Evolutionary conservation across 1,140 invertebrate species (phyloP).

Genomic region (Patella vulgata): DNA sequence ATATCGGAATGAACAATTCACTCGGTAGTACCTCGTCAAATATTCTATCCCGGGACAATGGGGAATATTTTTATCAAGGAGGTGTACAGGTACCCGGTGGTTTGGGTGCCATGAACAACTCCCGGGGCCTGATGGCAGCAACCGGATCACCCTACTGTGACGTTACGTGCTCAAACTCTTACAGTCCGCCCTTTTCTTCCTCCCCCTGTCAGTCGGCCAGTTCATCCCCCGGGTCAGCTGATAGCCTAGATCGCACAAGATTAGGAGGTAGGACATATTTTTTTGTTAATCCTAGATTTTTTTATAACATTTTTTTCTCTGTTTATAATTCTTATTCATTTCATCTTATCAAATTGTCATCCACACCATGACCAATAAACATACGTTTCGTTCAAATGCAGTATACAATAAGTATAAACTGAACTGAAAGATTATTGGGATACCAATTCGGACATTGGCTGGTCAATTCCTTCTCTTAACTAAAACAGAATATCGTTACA

Average conservation of each 20-base stretch:
- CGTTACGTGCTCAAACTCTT: conserved; percentile 19
- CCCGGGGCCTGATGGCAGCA: not conserved
- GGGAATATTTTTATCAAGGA: conserved; percentile 30
- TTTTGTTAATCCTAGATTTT: too few relatives aligned
- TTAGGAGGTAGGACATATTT: too few relatives aligned
- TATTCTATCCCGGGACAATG: conserved; percentile 16
- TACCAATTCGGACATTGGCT: too few relatives aligned
- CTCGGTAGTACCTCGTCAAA: conserved; percentile 12
- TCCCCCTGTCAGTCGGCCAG: conserved; percentile 24
- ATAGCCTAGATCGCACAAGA: conserved; percentile 9
- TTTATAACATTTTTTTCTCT: too few relatives aligned
- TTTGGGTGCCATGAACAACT: not conserved
- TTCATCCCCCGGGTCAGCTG: conserved; percentile 24
- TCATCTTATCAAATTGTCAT: too few relatives aligned
- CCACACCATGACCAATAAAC: too few relatives aligned
- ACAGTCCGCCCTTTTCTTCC: conserved; percentile 24
- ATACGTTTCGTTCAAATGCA: too few relatives aligned
- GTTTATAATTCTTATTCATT: too few relatives aligned
- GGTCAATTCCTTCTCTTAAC: too few relatives aligned
- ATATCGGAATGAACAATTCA: conserved; percentile 14
- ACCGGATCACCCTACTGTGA: conserved; percentile 23
- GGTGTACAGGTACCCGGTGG: conserved; percentile 6
- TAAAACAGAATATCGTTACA: too few relatives aligned
- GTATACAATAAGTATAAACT: too few relatives aligned
- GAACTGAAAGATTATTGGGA: too few relatives aligned